Evolutionary conservation across 2,888 invertebrate species (phyloP), one percentile per base, ranked within the genome.

Genomic region (Amblyteles armatorius): DNA sequence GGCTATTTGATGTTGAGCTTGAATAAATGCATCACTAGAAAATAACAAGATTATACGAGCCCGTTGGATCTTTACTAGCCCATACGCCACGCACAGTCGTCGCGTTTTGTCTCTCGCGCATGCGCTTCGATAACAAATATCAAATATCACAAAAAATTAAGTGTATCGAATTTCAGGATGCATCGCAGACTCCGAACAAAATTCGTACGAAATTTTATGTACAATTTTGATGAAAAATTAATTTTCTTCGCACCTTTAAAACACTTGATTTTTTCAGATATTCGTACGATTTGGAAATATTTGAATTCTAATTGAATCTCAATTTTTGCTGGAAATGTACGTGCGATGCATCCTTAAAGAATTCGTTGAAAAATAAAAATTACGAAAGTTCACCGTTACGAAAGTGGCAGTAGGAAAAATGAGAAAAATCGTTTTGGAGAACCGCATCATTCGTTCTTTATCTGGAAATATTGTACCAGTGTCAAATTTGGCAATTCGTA

Each of bases 21-120:
- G 97, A 97, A 97, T 97, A 97, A 97, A 98, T 96, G 97, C 97
- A 97, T 97, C 97, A 97, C 97, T 98, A 97, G 96, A 97, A 97
- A 97, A 97, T 96, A 97, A 96, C 96, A 96, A 96, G 90, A 93
- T 92, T 92, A 92, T 92, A 93, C 86, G 78, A 83, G 85, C 83
- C 84, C 87, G 81, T 85, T 83, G 79, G 86, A 84, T 85, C 65
- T 83, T 81, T 78, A 33, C 67, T 82, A 76, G 50, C 57, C 29
- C 82, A 52, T 50, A 57, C 79, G 76, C 72, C 79, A 52, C 50
- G 63, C 60, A 78, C 50, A 3, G 19, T 73, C 55, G 26, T 63
- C 19, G 22, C 22, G 26, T 36, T 60, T 33, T 3, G 26, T 29
- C 57, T 57, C 26, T 26, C 26, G 22, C 22, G 11, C 44, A 44